Percentiles rank a stretch among this genome's conserved stretches.
phyloP scores from a whole-genome alignment of 1,140 invertebrate species.

The Cyclargus thomasi region DNA sequence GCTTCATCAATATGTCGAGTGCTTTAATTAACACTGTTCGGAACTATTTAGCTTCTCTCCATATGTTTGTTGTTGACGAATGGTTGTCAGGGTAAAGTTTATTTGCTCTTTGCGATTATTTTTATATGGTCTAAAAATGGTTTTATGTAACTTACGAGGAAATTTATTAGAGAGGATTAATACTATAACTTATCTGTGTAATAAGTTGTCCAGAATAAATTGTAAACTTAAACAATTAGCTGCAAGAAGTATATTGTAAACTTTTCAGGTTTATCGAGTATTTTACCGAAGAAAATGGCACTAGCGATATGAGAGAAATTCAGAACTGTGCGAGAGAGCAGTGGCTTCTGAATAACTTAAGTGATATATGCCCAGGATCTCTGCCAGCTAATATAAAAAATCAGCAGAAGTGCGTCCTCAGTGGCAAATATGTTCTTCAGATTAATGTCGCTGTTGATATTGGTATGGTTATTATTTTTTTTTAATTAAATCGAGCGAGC shows the following conservation, averaged over 20 bases:
- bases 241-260: neutral
- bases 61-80: slow-evolving; percentile 54
- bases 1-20: neutral
- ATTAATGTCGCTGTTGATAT: slow-evolving; percentile 63
- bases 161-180: no score
- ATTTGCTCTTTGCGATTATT: neutral
- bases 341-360: slow-evolving; percentile 70
- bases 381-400: slow-evolving; percentile 49
- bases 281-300: slow-evolving; percentile 41
- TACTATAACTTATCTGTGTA: no score
- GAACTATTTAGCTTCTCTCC: slow-evolving; percentile 40
- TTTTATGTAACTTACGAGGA: no score
- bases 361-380: slow-evolving; percentile 60
- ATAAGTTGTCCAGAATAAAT: no score
- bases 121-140: neutral
- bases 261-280: slow-evolving; percentile 60
- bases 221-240: no score
- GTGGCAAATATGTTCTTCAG: slow-evolving; percentile 58
- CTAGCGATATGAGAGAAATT: slow-evolving; percentile 43
- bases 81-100: slow-evolving; percentile 57
- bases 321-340: slow-evolving; percentile 58
- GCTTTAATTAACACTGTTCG: slow-evolving; percentile 37
- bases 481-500: no score
- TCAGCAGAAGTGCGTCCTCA: slow-evolving; percentile 43
- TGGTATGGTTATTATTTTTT: slow-evolving; percentile 25